These are phyloP conservation scores for Falco novaeseelandiae DNA, from an alignment of 2,797 vertebrate species.

Conservation along the genomic window DNA sequence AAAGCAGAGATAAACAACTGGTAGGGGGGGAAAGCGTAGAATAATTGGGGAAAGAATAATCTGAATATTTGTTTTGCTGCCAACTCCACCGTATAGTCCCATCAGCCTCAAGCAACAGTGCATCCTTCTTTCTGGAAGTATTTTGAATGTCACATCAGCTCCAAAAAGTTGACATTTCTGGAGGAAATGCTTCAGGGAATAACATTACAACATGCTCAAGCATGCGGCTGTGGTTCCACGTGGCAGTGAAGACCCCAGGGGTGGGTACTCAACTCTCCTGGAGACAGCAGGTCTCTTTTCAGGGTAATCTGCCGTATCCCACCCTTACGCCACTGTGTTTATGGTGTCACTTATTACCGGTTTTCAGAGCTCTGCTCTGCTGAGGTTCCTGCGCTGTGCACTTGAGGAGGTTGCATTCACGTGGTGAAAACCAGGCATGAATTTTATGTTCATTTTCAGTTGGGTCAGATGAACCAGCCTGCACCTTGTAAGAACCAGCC, in stretches of 20 bases:
- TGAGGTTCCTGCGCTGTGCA: background rate
- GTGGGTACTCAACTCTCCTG: background rate
- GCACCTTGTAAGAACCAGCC: background rate
- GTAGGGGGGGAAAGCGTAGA: background rate
- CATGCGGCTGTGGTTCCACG: background rate
- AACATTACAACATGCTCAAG: background rate
- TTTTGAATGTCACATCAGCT: background rate
- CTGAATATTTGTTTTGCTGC: background rate
- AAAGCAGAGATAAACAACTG: background rate
- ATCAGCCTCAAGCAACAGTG: background rate
- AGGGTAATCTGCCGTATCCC: background rate
- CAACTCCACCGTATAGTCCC: background rate
- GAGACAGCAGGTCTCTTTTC: background rate
- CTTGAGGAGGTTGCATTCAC: background rate
- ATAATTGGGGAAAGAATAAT: background rate
- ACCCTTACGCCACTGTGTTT: background rate
- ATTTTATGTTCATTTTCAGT: background rate
- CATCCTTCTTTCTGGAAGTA: background rate
- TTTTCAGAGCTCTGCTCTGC: background rate
- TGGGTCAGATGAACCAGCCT: background rate
- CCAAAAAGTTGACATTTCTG: background rate
- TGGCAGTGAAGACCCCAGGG: background rate
- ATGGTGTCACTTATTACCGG: background rate
- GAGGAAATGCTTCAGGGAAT: background rate
- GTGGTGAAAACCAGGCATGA: background rate